Conservation (phyloP, 2,888 invertebrate genomes). For the Lasioglossum oenotherae region DNA sequence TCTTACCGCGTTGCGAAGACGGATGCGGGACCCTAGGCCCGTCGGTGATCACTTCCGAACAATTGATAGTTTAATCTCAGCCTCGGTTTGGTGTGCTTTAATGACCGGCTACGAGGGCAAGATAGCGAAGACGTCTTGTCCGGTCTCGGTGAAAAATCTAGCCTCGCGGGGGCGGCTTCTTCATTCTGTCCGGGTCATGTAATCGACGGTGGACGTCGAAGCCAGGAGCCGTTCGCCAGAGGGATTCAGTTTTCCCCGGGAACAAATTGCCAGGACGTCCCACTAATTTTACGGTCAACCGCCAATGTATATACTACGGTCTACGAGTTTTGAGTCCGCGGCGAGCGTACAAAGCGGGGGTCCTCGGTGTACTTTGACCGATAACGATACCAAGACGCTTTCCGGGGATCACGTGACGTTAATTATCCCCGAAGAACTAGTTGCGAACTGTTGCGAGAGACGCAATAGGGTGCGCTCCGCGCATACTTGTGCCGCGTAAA, state of each 20-base stretch:
- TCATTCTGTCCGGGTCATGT: conserved; percentile 23
- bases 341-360: conserved; percentile 71
- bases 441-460: conserved; percentile 59
- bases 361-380: conserved; percentile 70
- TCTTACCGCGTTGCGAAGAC: not conserved
- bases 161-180: not conserved
- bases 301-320: conserved; percentile 68
- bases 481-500: conserved; percentile 46
- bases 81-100: conserved; percentile 47
- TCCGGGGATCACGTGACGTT: conserved; percentile 70
- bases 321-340: conserved; percentile 70
- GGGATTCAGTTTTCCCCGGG: conserved; percentile 57
- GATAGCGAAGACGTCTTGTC: conserved; percentile 21
- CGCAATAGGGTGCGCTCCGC: conserved; percentile 42
- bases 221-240: conserved; percentile 26
- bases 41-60: conserved; percentile 35
- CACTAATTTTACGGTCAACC: conserved; percentile 78
- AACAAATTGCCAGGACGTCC: conserved; percentile 67
- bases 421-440: conserved; percentile 71
- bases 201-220: conserved; percentile 58
- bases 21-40: conserved; percentile 21
- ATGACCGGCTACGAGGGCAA: conserved; percentile 44
- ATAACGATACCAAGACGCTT: conserved; percentile 73
- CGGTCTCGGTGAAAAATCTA: conserved; percentile 29
- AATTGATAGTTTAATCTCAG: conserved; percentile 55